Conservation (phyloP, 2,113 vertebrate species). For the Empidonax alnorum region DNA sequence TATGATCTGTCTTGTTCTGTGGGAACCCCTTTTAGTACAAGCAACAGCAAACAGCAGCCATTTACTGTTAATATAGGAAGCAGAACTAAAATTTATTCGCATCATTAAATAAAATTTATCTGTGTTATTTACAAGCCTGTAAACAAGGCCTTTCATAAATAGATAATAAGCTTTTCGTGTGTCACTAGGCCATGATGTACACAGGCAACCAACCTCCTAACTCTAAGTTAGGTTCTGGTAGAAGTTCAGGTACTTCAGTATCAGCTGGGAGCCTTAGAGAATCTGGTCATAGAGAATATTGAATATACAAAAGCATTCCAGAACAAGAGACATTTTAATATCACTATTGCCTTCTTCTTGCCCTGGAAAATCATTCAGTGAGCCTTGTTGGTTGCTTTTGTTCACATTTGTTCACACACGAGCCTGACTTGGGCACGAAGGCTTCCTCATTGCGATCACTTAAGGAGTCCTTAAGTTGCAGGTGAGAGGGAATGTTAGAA, state of each 20-base stretch:
- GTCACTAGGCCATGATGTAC: background rate
- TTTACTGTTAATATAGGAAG: background rate
- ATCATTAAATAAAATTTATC: background rate
- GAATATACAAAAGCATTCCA: background rate
- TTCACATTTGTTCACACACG: background rate
- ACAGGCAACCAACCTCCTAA: background rate
- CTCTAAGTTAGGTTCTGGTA: background rate
- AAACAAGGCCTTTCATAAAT: background rate
- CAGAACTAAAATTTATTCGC: background rate
- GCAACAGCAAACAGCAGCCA: background rate
- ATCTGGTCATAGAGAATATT: background rate
- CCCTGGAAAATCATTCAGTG: background rate
- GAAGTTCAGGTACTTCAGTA: background rate
- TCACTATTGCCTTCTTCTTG: background rate
- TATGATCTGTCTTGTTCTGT: background rate
- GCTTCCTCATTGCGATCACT: background rate
- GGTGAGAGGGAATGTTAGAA: background rate
- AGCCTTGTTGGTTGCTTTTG: background rate
- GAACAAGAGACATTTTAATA: background rate
- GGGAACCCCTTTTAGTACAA: background rate
- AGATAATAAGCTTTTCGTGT: background rate
- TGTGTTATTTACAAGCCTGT: background rate
- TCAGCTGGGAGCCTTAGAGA: background rate
- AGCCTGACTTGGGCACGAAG: background rate
- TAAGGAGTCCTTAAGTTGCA: background rate